Evolutionary conservation across 1,140 invertebrate species (phyloP).

Genomic region (Semibalanus balanoides): DNA sequence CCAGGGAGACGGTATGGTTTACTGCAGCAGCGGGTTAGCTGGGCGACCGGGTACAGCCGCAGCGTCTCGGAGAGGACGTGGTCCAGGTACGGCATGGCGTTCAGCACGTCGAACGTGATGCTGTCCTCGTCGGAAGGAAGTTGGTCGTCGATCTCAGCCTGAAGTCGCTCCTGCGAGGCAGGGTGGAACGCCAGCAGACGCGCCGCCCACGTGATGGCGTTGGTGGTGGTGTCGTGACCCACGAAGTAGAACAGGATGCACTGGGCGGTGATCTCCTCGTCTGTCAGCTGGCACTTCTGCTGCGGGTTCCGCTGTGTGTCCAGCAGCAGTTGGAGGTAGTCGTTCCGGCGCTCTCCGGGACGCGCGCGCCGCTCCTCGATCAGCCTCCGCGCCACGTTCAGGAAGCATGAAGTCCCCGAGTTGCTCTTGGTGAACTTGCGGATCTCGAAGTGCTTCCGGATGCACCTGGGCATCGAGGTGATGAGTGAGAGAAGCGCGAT

Average conservation of each 20-base stretch:
- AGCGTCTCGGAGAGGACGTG: conserved; percentile 28
- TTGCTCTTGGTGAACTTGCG: background rate
- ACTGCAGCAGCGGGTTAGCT: background rate
- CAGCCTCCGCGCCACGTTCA: background rate
- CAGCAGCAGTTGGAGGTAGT: background rate
- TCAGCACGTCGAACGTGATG: conserved; percentile 26
- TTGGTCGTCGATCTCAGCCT: background rate
- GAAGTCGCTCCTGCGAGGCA: background rate
- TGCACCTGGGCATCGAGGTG: background rate
- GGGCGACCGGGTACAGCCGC: conserved; percentile 26
- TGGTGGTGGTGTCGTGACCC: background rate
- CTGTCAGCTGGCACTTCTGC: background rate
- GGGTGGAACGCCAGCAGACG: background rate
- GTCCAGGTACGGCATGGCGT: conserved; percentile 27
- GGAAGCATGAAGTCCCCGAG: background rate
- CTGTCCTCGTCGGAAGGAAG: background rate
- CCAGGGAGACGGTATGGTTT: background rate
- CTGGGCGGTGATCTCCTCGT: background rate
- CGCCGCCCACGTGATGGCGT: background rate
- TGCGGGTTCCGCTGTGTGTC: background rate
- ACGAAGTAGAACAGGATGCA: background rate
- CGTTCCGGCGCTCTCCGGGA: background rate
- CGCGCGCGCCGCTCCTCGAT: background rate
- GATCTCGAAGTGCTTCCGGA: background rate
- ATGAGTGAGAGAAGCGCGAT: background rate